These are phyloP conservation scores for Sinocyclocheilus rhinocerous DNA, from an alignment of 2,113 vertebrate species.

Conservation along the genomic window DNA sequence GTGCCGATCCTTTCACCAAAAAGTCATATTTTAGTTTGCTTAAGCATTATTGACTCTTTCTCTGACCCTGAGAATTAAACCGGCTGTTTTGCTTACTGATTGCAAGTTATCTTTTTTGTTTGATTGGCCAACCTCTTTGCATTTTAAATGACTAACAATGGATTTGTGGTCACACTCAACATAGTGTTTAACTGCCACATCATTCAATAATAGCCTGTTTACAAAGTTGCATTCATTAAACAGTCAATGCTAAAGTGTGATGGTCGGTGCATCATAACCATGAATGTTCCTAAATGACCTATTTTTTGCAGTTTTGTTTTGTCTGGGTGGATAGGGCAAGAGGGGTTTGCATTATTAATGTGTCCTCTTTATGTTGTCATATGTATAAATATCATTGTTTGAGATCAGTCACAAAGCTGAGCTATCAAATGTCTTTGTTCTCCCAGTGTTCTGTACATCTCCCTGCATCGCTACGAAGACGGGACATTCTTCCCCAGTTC, in stretches of 20 bases:
- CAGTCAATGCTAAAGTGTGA: neutral
- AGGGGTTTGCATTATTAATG: neutral
- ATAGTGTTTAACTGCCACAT: neutral
- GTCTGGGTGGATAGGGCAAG: neutral
- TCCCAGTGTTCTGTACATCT: conserved; percentile 82
- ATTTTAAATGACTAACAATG: neutral
- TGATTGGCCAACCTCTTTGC: neutral
- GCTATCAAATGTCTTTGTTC: neutral
- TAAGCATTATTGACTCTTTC: neutral
- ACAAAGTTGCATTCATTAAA: neutral
- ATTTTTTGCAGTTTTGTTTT: too few relatives aligned
- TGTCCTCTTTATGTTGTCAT: neutral
- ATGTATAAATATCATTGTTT: neutral
- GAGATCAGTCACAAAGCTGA: neutral
- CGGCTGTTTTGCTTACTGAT: neutral
- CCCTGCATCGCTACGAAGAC: conserved; percentile 87
- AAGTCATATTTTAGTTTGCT: neutral
- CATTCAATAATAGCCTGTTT: neutral
- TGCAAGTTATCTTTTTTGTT: neutral
- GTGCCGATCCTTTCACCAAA: neutral
- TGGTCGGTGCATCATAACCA: neutral
- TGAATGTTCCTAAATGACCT: too few relatives aligned
- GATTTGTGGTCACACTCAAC: neutral
- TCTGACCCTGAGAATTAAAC: neutral
- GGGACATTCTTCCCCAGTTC: conserved; percentile 85